Evolutionary conservation across 2,797 vertebrate species (phyloP), one percentile per base, ranked within the genome.

Genomic region (Gymnothorax javanicus): DNA sequence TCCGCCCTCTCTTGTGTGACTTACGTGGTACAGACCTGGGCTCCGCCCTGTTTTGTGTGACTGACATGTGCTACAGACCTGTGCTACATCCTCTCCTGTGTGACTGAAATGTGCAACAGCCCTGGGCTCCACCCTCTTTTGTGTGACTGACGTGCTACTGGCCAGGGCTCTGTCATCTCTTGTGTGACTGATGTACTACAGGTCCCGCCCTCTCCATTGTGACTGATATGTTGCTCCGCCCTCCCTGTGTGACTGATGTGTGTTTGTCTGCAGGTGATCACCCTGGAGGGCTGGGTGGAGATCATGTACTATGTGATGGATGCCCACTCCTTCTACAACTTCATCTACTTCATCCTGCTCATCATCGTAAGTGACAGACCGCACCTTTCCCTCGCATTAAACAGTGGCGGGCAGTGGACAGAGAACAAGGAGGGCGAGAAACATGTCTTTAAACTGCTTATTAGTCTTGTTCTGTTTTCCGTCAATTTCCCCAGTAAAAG

Each of bases 261-360:
- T 86, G 83, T 77, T 20, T 87, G 86, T 73, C 82, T 91, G 56
- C 88, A 99, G 98, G 98, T 99, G 89, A 99, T 99, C 91, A 99
- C 98, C 4, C 95, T 99, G 95, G 98, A 99, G 91, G 98, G 98
- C 89, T 99, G 98, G 98, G 98, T 99, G 93, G 98, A 99, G 94
- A 99, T 99, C 93, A 99, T 99, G 98, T 99, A 99, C 95, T 99
- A 99, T 0, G 98, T 99, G 91, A 99, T 99, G 98, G 98, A 99
- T 1, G 98, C 98, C 0, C 98, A 99, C 91, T 99, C 98, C 59
- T 99, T 99, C 96, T 99, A 99, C 94, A 99, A 99, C 95, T 99
- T 99, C 94, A 98, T 99, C 95, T 99, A 99, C 93, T 99, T 99
- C 90, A 99, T 99, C 91, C 95, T 99, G 75, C 97, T 99, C 33